These are phyloP conservation scores for Pyrrhia umbra DNA, from an alignment of 2,888 invertebrate species.

Conservation along the genomic window DNA sequence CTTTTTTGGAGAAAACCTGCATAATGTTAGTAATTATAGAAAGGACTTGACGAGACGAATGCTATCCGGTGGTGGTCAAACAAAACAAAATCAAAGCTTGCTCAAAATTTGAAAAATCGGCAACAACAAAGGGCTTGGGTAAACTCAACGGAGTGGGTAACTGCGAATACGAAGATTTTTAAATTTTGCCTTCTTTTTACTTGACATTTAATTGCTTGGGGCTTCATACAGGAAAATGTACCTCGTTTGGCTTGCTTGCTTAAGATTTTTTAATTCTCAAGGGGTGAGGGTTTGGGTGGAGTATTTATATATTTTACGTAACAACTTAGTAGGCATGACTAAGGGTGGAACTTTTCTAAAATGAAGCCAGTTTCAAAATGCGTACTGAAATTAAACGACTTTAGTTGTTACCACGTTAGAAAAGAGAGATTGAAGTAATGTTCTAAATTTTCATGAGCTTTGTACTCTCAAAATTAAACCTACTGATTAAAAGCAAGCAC, in stretches of 20 bases:
- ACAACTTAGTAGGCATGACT: not conserved
- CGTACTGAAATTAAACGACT: not conserved
- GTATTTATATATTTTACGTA: conserved; percentile 12
- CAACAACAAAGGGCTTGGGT: conserved; percentile 19
- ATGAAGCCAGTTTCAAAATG: not conserved
- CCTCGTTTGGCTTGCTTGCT: conserved; percentile 18
- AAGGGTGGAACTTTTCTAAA: conserved; percentile 8
- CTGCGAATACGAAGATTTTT: conserved; percentile 18
- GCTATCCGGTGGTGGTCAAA: conserved; percentile 18
- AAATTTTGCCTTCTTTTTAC: conserved; percentile 12
- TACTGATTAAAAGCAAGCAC: not conserved
- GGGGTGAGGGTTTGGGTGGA: not conserved
- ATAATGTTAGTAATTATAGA: no score
- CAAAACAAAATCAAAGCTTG: conserved; percentile 32
- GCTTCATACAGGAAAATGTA: conserved; percentile 39
- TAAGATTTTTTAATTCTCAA: conserved; percentile 28
- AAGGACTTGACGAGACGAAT: conserved; percentile 1
- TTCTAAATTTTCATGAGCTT: not conserved
- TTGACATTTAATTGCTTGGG: conserved; percentile 39
- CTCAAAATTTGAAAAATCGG: conserved; percentile 4
- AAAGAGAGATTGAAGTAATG: not conserved
- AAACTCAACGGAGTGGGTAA: conserved; percentile 1
- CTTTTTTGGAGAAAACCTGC: no score
- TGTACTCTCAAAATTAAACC: no score
- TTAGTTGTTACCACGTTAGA: not conserved